Base-by-base conservation (phyloP, 2,797 vertebrate species). In the Diplodus sargus region DNA sequence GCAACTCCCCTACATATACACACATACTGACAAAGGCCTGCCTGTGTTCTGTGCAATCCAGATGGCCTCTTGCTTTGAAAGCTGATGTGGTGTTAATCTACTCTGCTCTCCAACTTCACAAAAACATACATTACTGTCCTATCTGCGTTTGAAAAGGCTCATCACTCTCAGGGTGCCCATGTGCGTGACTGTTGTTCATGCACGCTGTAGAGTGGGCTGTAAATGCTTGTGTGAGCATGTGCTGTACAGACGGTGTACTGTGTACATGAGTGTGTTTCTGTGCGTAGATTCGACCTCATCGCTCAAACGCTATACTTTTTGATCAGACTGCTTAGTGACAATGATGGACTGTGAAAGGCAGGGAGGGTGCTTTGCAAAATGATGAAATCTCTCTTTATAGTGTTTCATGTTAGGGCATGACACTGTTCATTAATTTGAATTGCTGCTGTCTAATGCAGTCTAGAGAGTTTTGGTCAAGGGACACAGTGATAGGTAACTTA, bases 331-430 rank as follows among this genome's bases (percentile, higher is more conserved):
- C 80, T 64, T 4, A 18, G 58, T 88, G 89, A 90, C 6, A 62
- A 72, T 89, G 87, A 90, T 91, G 61, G 59, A 84, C 71, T 78
- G 49, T 91, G 89, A 92, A 78, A 86, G 88, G 78, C 54, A 69
- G 81, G 8, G 53, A 70, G 60, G 57, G 82, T 65, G 82, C 67
- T 49, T 57, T 58, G 63, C 79, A 60, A 85, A 84, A 85, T 88
- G 89, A 91, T 89, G 85, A 90, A 90, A 90, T 85, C 64, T 85
- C 72, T 78, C 84, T 88, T 90, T 84, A 87, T 88, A 83, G 82
- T 82, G 71, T 89, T 89, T 89, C 85, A 75, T 92, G 90, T 90
- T 77, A 87, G 89, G 89, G 80, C 87, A 74, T 60, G 86, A 88
- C 90, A 91, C 83, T 72, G 64, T 72, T 88, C 85, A 87, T 90